A percentile compares a stretch with the other conserved stretches of the same genome.
phyloP scores from a whole-genome alignment of 2,888 invertebrate genomes.

The Carabus problematicus region DNA sequence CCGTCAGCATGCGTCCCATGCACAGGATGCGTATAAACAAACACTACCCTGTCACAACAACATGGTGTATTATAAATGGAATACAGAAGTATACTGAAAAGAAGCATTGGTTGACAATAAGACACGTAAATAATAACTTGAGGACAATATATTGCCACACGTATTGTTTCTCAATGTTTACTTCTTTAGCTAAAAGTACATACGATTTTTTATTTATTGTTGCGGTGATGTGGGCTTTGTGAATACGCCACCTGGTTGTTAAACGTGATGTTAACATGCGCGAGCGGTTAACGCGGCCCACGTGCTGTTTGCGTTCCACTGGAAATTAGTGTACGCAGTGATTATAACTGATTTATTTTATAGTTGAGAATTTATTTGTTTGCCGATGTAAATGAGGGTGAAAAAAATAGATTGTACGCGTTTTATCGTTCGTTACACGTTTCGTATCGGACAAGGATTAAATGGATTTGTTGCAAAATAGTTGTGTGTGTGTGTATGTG shows the following conservation, averaged over 20 bases:
- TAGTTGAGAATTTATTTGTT: conserved; percentile 39
- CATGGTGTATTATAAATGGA: neutral
- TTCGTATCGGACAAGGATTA: too few relatives aligned
- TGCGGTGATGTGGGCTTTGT: too few relatives aligned
- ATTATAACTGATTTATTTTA: conserved; percentile 41
- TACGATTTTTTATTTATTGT: too few relatives aligned
- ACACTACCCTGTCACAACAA: neutral
- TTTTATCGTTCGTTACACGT: conserved; percentile 23
- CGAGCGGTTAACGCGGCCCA: neutral
- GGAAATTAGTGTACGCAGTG: conserved; percentile 26
- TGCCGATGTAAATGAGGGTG: conserved; percentile 36
- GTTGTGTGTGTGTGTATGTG: too few relatives aligned
- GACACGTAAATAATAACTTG: too few relatives aligned
- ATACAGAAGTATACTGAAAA: too few relatives aligned
- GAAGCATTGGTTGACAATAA: too few relatives aligned
- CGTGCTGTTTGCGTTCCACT: conserved; percentile 25
- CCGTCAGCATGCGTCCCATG: conserved; percentile 2
- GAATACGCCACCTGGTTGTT: too few relatives aligned
- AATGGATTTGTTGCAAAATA: too few relatives aligned
- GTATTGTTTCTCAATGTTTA: neutral
- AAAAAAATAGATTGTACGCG: conserved; percentile 29
- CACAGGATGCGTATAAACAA: conserved; percentile 7
- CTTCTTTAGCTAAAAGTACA: too few relatives aligned
- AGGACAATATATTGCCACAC: neutral
- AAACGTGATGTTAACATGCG: conserved; percentile 8